Conservation (phyloP, 2,797 vertebrate species). For the Semaprochilodus insignis region DNA sequence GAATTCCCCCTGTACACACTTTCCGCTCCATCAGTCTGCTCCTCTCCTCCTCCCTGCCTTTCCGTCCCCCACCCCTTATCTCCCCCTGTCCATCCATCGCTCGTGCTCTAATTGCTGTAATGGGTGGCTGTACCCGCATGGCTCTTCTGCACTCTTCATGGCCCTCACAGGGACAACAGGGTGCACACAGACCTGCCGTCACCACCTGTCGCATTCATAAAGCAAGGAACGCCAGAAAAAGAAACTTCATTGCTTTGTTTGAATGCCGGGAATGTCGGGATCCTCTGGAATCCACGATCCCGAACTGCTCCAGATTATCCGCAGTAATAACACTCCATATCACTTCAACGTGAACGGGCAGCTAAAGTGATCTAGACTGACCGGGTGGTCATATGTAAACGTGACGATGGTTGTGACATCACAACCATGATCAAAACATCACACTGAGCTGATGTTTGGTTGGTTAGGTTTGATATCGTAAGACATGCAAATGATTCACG, state of each 20-base stretch:
- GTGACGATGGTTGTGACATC: not conserved
- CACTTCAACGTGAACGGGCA: too few relatives aligned
- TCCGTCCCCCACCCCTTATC: slow-evolving; percentile 67
- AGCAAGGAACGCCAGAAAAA: slow-evolving; percentile 18
- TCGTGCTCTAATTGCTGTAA: slow-evolving; percentile 70
- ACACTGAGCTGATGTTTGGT: not conserved
- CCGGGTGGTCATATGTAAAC: not conserved
- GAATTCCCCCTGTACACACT: slow-evolving; percentile 80
- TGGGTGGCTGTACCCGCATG: slow-evolving; percentile 65
- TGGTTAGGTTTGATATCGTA: too few relatives aligned
- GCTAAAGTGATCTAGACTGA: too few relatives aligned
- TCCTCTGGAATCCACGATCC: too few relatives aligned
- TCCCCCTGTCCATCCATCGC: slow-evolving; percentile 59
- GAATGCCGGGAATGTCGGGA: too few relatives aligned
- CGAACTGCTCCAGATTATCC: too few relatives aligned
- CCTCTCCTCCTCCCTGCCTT: slow-evolving; percentile 26
- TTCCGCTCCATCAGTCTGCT: slow-evolving; percentile 66
- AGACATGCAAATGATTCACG: too few relatives aligned
- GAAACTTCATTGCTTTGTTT: too few relatives aligned
- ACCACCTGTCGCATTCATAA: slow-evolving; percentile 31
- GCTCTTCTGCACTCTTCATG: slow-evolving; percentile 4
- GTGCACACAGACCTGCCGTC: slow-evolving; percentile 15
- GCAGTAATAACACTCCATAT: too few relatives aligned
- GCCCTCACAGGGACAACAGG: slow-evolving; percentile 46
- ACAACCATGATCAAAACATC: not conserved